These are phyloP conservation scores for Drosophila bipectinata DNA, from an alignment of 1,140 invertebrate genomes.

Conservation along the genomic window DNA sequence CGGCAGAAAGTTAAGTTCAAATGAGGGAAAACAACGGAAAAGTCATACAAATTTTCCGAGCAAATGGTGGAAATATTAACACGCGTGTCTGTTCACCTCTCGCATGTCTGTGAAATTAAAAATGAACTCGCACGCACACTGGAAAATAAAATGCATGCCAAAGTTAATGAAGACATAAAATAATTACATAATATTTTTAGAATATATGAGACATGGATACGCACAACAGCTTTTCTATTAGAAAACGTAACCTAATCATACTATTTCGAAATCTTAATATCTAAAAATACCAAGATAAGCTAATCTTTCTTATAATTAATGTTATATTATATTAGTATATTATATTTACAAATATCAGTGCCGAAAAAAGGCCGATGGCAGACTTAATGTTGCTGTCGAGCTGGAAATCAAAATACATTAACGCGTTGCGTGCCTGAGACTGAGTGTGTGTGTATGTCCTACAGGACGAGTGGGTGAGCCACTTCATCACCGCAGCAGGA, in stretches of 20 bases:
- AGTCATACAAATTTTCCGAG: constrained; percentile 54
- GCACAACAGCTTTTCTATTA: no score
- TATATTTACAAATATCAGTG: constrained; percentile 6
- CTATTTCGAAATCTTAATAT: no score
- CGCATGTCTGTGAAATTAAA: constrained; percentile 67
- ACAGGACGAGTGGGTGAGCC: constrained; percentile 49
- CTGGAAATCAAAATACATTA: constrained; percentile 79
- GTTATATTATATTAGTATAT: not conserved
- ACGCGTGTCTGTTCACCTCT: constrained; percentile 59
- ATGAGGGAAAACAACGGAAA: constrained; percentile 55
- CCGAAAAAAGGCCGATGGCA: constrained; percentile 24
- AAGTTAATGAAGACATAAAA: not conserved
- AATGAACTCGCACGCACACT: constrained; percentile 61
- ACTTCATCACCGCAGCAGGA: constrained; percentile 53
- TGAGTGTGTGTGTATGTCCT: constrained; percentile 10
- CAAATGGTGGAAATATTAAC: constrained; percentile 71
- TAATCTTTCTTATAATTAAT: not conserved
- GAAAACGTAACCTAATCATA: no score
- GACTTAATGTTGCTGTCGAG: constrained; percentile 45
- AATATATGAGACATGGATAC: not conserved
- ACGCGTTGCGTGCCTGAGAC: constrained; percentile 69
- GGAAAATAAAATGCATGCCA: not conserved
- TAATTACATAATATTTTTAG: not conserved
- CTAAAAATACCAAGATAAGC: no score
- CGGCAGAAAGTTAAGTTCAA: constrained; percentile 58